Percentiles rank a stretch among this genome's conserved stretches.
phyloP scores from a whole-genome alignment of 2,888 invertebrate genomes.

The Chymomyza fuscimana region DNA sequence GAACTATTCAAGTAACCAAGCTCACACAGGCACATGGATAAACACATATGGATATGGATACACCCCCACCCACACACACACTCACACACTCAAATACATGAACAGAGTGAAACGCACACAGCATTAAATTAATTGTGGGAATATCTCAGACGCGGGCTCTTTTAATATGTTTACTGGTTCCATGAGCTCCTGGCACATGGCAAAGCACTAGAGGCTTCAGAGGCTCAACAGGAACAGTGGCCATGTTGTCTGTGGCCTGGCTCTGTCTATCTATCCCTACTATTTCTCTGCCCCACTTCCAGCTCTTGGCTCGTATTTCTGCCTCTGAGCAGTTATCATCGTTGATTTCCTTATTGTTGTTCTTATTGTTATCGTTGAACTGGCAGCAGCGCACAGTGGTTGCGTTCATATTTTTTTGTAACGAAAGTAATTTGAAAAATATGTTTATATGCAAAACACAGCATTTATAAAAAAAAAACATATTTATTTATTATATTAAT shows the following conservation, averaged over 20 bases:
- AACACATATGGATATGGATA: background rate
- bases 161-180: background rate
- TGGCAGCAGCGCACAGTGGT: background rate
- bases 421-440: too few relatives aligned
- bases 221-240: background rate
- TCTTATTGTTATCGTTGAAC: conserved; percentile 15
- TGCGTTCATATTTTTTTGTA: too few relatives aligned
- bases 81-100: conserved; percentile 15
- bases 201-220: background rate
- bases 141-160: conserved; percentile 49
- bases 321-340: conserved; percentile 31
- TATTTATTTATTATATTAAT: too few relatives aligned
- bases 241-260: background rate
- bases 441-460: too few relatives aligned
- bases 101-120: conserved; percentile 12
- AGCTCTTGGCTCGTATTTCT: conserved; percentile 44
- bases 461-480: too few relatives aligned
- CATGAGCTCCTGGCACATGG: background rate
- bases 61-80: conserved; percentile 9
- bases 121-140: conserved; percentile 65
- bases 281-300: background rate
- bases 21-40: background rate
- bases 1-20: conserved; percentile 9
- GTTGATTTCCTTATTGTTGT: conserved; percentile 30
- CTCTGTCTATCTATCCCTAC: conserved; percentile 16